Percentiles rank a stretch among this genome's conserved stretches.
phyloP scores from a whole-genome alignment of 2,888 invertebrate genomes.

The Cylloceria caligata region DNA sequence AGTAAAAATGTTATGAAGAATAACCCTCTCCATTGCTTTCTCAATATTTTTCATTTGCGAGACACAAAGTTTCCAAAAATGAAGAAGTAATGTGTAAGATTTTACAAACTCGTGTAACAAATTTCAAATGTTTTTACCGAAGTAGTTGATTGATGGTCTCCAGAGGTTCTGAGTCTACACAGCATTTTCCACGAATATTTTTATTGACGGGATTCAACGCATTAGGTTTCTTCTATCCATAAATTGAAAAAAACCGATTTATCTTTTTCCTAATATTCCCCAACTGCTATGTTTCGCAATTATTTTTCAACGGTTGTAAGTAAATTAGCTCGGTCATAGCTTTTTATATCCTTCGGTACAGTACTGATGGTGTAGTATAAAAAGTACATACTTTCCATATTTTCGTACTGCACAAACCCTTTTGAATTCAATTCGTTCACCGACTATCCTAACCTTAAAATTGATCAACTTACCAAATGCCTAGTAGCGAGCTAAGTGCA shows the following conservation, averaged over 20 bases:
- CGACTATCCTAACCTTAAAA: slow-evolving; percentile 21
- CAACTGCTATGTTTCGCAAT: neutral
- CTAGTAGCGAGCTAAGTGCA: slow-evolving; percentile 28
- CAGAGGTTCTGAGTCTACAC: no score
- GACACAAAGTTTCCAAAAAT: neutral
- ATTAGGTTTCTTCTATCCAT: neutral
- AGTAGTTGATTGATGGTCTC: neutral
- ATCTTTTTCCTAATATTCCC: neutral
- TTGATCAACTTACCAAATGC: slow-evolving; percentile 33
- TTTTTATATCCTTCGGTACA: neutral
- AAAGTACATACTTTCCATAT: neutral
- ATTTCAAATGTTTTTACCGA: neutral
- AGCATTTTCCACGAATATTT: no score
- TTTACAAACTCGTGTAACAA: neutral
- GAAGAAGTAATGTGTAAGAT: neutral
- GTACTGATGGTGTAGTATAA: neutral
- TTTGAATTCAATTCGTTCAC: slow-evolving; percentile 7
- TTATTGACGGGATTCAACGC: no score
- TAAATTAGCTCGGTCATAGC: neutral
- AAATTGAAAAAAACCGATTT: neutral
- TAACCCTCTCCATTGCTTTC: no score
- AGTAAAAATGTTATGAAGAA: no score
- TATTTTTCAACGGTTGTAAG: neutral
- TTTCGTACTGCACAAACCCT: neutral
- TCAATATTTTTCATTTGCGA: neutral